These are phyloP conservation scores for Nannoperca obscura DNA, from an alignment of 2,797 vertebrate species.

Conservation along the genomic window DNA sequence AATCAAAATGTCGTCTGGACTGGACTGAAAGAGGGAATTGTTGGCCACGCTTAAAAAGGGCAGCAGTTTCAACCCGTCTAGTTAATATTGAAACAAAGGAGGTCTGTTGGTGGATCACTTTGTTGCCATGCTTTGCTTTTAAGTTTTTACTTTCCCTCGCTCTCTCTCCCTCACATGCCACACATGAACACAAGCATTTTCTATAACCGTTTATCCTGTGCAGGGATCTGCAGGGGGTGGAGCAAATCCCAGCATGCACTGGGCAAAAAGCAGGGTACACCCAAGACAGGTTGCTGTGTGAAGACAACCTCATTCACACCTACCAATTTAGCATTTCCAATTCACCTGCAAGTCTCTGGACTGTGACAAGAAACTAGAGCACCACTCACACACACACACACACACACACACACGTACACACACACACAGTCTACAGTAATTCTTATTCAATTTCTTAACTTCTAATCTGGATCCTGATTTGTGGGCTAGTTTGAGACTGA, in stretches of 20 bases:
- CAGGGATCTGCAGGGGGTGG: not conserved
- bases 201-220: not conserved
- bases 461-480: conserved; percentile 1
- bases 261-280: not conserved
- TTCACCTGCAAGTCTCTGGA: conserved; percentile 8
- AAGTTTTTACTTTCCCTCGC: not conserved
- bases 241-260: not conserved
- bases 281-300: not conserved
- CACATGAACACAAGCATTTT: conserved; percentile 22
- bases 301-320: not conserved
- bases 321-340: conserved; percentile 2
- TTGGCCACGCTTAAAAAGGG: conserved; percentile 74
- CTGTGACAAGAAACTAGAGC: conserved; percentile 1
- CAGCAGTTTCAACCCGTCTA: conserved; percentile 71
- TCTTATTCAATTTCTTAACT: not conserved
- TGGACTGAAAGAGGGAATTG: conserved; percentile 74
- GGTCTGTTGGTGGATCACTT: conserved; percentile 42
- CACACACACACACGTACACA: too few relatives aligned
- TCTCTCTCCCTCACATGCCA: conserved; percentile 11
- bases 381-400: too few relatives aligned
- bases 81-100: conserved; percentile 73
- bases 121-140: conserved; percentile 33
- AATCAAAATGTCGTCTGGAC: conserved; percentile 82
- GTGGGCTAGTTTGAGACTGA: not conserved
- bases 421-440: not conserved